Conservation (phyloP, 1,140 invertebrate genomes). For the Meloidogyne hapla region DNA sequence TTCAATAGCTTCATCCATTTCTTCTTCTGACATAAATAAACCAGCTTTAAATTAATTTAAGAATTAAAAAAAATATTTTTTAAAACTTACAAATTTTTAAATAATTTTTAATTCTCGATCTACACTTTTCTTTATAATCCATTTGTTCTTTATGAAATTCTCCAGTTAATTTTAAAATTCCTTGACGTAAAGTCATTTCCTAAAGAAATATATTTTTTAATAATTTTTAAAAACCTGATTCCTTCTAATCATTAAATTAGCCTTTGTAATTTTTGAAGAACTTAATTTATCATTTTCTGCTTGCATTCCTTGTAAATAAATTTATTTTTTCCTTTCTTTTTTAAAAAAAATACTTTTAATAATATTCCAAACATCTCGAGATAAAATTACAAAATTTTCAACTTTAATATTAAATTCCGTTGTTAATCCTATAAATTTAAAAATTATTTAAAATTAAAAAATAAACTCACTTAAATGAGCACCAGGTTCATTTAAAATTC, state of each 20-base stretch:
- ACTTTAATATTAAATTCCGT: conserved; percentile 38
- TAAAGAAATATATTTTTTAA: conserved; percentile 25
- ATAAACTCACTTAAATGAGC: conserved; percentile 35
- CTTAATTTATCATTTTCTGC: conserved; percentile 21
- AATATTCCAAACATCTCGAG: conserved; percentile 25
- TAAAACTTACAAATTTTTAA: conserved; percentile 44
- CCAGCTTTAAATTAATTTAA: conserved; percentile 40
- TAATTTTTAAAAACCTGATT: conserved; percentile 35
- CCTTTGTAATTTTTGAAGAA: conserved; percentile 23
- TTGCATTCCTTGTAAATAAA: conserved; percentile 39
- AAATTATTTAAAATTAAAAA: not conserved
- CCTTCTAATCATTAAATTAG: conserved; percentile 43
- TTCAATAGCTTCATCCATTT: conserved; percentile 49
- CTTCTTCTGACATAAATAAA: conserved; percentile 45
- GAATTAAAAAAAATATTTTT: not conserved
- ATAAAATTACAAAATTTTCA: conserved; percentile 27
- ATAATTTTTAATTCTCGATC: conserved; percentile 41
- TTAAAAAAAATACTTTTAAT: conserved; percentile 34
- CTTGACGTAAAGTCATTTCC: conserved; percentile 34
- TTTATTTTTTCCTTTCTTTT: not conserved
- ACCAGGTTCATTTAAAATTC: conserved; percentile 38
- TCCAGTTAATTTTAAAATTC: conserved; percentile 40
- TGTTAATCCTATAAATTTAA: conserved; percentile 32
- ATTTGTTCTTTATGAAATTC: conserved; percentile 46
- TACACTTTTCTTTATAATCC: conserved; percentile 46